These are phyloP conservation scores for Eristalis arbustorum DNA, from an alignment of 2,888 invertebrate genomes.

Conservation along the genomic window DNA sequence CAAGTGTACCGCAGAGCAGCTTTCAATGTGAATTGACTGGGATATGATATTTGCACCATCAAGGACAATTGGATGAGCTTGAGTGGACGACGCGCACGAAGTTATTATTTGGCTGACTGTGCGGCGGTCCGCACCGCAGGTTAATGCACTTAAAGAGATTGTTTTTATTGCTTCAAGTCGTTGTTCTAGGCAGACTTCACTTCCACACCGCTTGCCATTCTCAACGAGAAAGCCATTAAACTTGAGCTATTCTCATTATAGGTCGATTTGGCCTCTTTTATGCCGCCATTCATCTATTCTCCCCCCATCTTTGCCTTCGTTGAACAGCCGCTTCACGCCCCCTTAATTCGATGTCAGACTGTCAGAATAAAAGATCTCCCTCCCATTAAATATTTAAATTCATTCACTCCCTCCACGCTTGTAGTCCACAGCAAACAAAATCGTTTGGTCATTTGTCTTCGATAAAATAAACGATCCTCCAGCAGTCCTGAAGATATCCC, in stretches of 20 bases:
- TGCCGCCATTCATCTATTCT: no score
- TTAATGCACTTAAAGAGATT: no score
- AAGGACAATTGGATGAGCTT: not conserved
- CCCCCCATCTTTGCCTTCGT: no score
- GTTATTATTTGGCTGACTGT: not conserved
- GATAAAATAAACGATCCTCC: conserved; percentile 40
- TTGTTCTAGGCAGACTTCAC: no score
- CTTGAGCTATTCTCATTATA: not conserved
- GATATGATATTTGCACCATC: not conserved
- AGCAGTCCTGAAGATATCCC: conserved; percentile 25
- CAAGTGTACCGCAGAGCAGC: not conserved
- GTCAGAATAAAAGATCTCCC: not conserved
- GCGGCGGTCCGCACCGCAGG: no score
- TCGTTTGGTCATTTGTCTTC: conserved; percentile 58
- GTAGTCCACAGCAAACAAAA: conserved; percentile 24
- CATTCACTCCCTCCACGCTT: conserved; percentile 8
- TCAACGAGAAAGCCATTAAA: not conserved
- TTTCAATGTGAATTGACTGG: not conserved
- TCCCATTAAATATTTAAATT: conserved; percentile 31
- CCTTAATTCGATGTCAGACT: not conserved
- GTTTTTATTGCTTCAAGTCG: no score
- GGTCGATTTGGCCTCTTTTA: no score
- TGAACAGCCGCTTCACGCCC: not conserved
- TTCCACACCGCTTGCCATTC: not conserved
- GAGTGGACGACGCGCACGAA: not conserved